Percentiles rank a stretch among this genome's conserved stretches.
phyloP scores from a whole-genome alignment of 1,140 invertebrate genomes.

The Ectropis grisescens region DNA sequence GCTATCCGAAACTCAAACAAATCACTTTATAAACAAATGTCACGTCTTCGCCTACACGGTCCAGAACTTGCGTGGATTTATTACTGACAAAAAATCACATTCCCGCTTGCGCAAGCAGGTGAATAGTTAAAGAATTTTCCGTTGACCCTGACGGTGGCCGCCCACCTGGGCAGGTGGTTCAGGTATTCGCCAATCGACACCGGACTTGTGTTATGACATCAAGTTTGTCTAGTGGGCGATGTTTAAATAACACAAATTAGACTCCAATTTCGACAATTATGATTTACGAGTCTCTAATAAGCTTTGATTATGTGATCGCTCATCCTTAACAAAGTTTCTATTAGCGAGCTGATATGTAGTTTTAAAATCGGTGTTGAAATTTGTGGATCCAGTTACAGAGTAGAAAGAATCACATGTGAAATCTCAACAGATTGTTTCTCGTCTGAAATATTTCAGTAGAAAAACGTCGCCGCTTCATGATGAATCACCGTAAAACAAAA shows the following conservation, averaged over 20 bases:
- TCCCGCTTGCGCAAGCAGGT: conserved; percentile 18
- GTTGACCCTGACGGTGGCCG: conserved; percentile 25
- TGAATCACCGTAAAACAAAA: conserved; percentile 42
- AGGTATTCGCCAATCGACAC: conserved; percentile 18
- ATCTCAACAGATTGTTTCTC: not conserved
- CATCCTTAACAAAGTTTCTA: too few relatives aligned
- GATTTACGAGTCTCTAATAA: too few relatives aligned
- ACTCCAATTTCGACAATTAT: too few relatives aligned
- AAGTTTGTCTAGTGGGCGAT: conserved; percentile 17
- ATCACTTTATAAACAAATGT: too few relatives aligned
- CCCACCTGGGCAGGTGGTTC: conserved; percentile 51
- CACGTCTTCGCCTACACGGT: too few relatives aligned
- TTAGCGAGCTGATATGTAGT: too few relatives aligned
- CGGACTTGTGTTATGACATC: conserved; percentile 6
- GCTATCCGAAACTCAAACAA: too few relatives aligned
- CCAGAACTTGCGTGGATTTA: not conserved
- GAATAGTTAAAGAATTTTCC: conserved; percentile 22
- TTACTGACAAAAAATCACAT: not conserved
- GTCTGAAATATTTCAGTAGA: too few relatives aligned
- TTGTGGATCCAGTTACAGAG: not conserved
- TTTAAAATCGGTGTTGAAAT: too few relatives aligned
- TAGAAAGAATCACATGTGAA: not conserved
- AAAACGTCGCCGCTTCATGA: conserved; percentile 3
- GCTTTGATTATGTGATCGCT: too few relatives aligned
- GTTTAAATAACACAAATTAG: conserved; percentile 1